Evolutionary conservation across 2,797 vertebrate genomes (phyloP).

Genomic region (Typhlichthys subterraneus): DNA sequence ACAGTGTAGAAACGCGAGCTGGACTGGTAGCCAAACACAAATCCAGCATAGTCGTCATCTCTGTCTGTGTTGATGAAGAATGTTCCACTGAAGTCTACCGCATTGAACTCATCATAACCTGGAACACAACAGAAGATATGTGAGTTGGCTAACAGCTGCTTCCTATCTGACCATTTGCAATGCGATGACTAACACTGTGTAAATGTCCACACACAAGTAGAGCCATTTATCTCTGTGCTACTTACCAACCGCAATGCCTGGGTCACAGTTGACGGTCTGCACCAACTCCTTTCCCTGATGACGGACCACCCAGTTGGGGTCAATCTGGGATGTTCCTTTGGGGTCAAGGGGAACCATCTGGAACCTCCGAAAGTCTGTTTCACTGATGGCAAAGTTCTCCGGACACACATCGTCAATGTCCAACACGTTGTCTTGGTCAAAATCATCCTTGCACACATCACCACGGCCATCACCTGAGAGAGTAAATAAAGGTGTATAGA

Average conservation of each 20-base stretch:
- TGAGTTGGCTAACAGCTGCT: slow-evolving; percentile 9
- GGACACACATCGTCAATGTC: slow-evolving; percentile 95
- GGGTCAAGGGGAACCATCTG: slow-evolving; percentile 99
- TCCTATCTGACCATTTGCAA: slow-evolving; percentile 3
- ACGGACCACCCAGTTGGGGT: slow-evolving; percentile 98
- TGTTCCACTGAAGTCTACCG: slow-evolving; percentile 97
- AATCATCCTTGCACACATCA: slow-evolving; percentile 95
- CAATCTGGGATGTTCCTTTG: slow-evolving; percentile 96
- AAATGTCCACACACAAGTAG: neutral
- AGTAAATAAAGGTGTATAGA: slow-evolving; percentile 16
- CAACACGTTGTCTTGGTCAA: slow-evolving; percentile 91
- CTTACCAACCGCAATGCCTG: slow-evolving; percentile 96
- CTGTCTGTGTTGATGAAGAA: slow-evolving; percentile 99
- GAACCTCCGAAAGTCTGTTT: slow-evolving; percentile 97
- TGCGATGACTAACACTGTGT: neutral
- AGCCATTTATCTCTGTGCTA: neutral
- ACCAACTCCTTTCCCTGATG: slow-evolving; percentile 98
- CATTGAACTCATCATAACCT: slow-evolving; percentile 98
- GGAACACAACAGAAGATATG: slow-evolving; percentile 17
- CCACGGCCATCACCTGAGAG: slow-evolving; percentile 91
- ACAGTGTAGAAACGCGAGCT: slow-evolving; percentile 98
- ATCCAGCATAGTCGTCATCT: slow-evolving; percentile 97
- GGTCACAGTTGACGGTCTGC: slow-evolving; percentile 99
- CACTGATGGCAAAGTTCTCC: slow-evolving; percentile 94
- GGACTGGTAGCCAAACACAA: slow-evolving; percentile 98